Conservation (phyloP, 2,797 vertebrate genomes). For the Hybognathus amarus region DNA sequence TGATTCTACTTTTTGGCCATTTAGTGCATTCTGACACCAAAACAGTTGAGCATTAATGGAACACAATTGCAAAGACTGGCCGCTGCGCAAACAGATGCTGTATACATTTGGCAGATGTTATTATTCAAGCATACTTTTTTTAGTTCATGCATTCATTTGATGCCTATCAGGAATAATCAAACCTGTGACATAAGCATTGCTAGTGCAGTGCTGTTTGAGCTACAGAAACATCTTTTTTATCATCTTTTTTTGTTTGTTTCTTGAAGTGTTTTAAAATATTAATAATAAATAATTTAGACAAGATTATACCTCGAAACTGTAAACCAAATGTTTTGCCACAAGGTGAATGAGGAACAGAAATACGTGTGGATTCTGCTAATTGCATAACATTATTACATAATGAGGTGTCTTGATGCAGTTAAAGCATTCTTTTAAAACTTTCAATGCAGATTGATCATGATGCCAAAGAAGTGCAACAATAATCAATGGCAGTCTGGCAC, state of each 20-base stretch:
- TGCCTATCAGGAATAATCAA: not conserved
- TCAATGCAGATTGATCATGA: conserved; percentile 12
- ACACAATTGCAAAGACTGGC: not conserved
- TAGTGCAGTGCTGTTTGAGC: not conserved
- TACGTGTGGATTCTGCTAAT: not conserved
- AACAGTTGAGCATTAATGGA: not conserved
- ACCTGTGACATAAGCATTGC: not conserved
- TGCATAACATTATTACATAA: conserved; percentile 46
- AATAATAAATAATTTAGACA: not conserved
- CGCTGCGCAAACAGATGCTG: not conserved
- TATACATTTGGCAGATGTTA: not conserved
- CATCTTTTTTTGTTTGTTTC: too few relatives aligned
- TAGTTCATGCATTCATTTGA: not conserved
- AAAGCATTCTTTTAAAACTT: conserved; percentile 6
- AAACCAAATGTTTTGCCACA: not conserved
- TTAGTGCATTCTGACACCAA: not conserved
- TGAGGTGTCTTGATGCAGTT: conserved; percentile 9
- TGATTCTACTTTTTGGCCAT: not conserved
- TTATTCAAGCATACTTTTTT: not conserved
- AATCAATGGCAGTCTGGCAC: not conserved
- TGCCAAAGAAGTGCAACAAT: not conserved
- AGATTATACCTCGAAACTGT: not conserved
- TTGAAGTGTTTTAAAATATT: not conserved
- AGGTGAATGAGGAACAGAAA: too few relatives aligned
- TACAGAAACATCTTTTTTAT: not conserved